phyloP scores from a whole-genome alignment of 2,888 invertebrate species.

The Anoncus sp. region DNA sequence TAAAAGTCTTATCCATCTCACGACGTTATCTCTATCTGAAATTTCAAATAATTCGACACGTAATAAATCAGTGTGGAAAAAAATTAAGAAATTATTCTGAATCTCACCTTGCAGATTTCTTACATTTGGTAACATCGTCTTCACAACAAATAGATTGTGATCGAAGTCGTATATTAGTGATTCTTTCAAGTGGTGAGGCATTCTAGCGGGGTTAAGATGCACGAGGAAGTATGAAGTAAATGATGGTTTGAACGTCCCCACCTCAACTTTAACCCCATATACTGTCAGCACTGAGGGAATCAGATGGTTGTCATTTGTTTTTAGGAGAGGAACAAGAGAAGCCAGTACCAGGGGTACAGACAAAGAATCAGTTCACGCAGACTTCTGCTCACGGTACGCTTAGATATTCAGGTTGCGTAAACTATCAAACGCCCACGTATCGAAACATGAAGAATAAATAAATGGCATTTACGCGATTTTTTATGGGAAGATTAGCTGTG shows the following conservation, averaged over 20 bases:
- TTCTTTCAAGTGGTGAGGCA: constrained; percentile 66
- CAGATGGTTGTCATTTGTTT: no score
- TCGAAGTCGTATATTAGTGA: constrained; percentile 83
- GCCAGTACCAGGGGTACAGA: no score
- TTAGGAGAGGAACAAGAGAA: no score
- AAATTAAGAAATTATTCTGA: background rate
- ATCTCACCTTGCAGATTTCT: constrained; percentile 75
- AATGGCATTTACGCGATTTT: no score
- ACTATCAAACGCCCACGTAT: no score
- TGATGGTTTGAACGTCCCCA: background rate
- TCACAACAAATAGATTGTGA: constrained; percentile 84
- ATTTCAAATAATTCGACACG: background rate
- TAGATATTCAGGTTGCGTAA: no score
- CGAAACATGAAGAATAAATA: no score
- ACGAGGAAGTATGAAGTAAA: background rate
- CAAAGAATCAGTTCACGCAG: no score
- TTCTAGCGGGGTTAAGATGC: constrained; percentile 17
- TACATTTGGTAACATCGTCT: constrained; percentile 83
- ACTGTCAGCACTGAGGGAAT: background rate
- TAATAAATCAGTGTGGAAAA: constrained; percentile 34
- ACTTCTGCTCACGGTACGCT: no score
- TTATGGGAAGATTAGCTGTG: no score
- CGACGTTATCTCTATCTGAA: constrained; percentile 83
- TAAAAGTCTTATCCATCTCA: constrained; percentile 84
- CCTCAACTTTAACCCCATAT: background rate